phyloP scores from a whole-genome alignment of 2,113 vertebrate species.

The Montifringilla adamsi region DNA sequence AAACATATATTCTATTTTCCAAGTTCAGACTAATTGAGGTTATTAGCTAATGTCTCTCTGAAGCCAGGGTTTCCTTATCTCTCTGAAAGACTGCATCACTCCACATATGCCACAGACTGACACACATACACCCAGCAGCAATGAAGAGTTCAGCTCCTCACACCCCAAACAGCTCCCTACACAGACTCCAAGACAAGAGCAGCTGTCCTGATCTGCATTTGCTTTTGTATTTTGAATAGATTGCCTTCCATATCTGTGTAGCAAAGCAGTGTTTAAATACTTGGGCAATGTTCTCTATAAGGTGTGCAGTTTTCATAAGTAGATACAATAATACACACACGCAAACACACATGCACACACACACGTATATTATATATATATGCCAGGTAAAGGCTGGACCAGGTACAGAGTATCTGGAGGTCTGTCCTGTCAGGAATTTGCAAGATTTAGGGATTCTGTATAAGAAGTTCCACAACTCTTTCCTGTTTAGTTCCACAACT shows the following conservation, averaged over 20 bases:
- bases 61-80: background rate
- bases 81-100: background rate
- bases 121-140: background rate
- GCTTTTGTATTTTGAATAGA: background rate
- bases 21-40: background rate
- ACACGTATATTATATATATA: background rate
- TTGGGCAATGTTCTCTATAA: background rate
- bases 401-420: background rate
- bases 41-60: background rate
- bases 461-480: background rate
- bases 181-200: background rate
- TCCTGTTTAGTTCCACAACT: background rate
- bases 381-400: background rate
- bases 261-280: background rate
- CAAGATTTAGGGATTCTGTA: background rate
- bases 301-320: background rate
- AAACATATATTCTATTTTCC: background rate
- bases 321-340: background rate
- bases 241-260: background rate
- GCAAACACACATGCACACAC: background rate
- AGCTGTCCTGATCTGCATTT: background rate
- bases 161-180: rapidly evolving
- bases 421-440: background rate
- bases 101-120: background rate
- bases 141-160: background rate